Base-by-base conservation (phyloP, 1,140 invertebrate species). In the Caenorhabditis brenneri region DNA sequence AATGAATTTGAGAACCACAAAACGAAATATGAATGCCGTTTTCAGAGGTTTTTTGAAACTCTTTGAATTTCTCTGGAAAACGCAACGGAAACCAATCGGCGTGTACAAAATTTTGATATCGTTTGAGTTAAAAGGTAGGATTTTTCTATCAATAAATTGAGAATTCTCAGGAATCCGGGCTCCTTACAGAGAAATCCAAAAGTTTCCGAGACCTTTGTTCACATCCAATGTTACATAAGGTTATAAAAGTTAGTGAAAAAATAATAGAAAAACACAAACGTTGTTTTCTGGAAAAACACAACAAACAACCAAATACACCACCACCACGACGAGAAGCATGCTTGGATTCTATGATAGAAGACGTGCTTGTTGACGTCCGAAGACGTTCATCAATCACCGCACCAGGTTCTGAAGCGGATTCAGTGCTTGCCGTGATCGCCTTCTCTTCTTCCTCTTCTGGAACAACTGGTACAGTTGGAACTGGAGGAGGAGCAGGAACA, bases 371-470 rank as follows among this genome's bases (percentile, higher is more conserved):
- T 19, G n/a, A 19, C 10, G 27, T 46, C 27, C 33, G 36, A 74
- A 74, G 65, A 74, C 36, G 36, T 74, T 65, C 9, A 15, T 42
- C 65, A 74, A 74, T 42, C 27, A 39, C 36, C 65, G 65, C 65
- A 74, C 65, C 65, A 74, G 65, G 65, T 74, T 74, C 65, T 24
- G 65, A 74, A 7, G 65, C 65, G 12, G 65, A 74, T 74, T 74
- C 65, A 22, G 65, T 74, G n/a, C 65, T 74, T 22, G 65, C 65
- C 24, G 65, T 74, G 22, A 74, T 74, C n/a, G 65, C 36, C n/a
- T 74, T 74, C 36, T 74, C 65, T 42, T 74, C 65, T 46, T 74
- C 65, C 46, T 74, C 65, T 42, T 74, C 65, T 42, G 22, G 65
- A 42, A 74, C 65, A 22, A 74, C 65, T 39, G 65, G 65, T 36